These are phyloP conservation scores for Aphelinus certus DNA, from an alignment of 1,140 invertebrate genomes.

Conservation along the genomic window DNA sequence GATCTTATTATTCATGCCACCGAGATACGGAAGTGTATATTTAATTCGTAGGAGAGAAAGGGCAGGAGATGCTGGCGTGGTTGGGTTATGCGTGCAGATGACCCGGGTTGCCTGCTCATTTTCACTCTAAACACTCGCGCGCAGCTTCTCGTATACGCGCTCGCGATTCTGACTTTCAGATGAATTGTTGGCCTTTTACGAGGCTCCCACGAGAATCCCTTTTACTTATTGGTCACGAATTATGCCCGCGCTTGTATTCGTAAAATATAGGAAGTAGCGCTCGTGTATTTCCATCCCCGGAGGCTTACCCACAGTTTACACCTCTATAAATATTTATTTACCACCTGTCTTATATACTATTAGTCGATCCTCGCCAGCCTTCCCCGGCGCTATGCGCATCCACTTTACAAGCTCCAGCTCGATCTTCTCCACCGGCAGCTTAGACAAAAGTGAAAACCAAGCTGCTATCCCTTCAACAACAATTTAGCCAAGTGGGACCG, in stretches of 20 bases:
- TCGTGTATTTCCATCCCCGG: not conserved
- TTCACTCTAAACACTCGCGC: not conserved
- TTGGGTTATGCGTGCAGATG: not conserved
- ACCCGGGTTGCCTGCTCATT: not conserved
- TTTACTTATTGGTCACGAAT: not conserved
- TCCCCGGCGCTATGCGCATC: too few species aligned
- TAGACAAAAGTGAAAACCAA: too few species aligned
- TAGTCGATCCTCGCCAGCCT: too few species aligned
- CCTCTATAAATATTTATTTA: slow-evolving; percentile 31
- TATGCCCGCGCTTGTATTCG: not conserved
- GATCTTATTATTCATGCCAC: not conserved
- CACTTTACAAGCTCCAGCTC: too few species aligned
- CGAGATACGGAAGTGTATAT: slow-evolving; percentile 30
- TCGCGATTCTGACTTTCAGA: slow-evolving; percentile 27
- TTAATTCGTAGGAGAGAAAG: slow-evolving; percentile 8
- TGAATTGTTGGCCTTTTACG: not conserved
- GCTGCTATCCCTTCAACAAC: too few species aligned
- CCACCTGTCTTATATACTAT: not conserved
- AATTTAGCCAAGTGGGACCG: too few species aligned
- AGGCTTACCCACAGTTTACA: not conserved
- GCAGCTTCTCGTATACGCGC: not conserved
- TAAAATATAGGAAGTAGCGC: slow-evolving; percentile 3
- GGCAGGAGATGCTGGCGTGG: too few species aligned
- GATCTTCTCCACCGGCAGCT: too few species aligned
- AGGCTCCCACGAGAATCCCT: not conserved